A percentile compares a stretch with the other conserved stretches of the same genome.
Evolutionary conservation across 2,888 invertebrate species (phyloP).

Genomic region (Odontocerum albicorne): DNA sequence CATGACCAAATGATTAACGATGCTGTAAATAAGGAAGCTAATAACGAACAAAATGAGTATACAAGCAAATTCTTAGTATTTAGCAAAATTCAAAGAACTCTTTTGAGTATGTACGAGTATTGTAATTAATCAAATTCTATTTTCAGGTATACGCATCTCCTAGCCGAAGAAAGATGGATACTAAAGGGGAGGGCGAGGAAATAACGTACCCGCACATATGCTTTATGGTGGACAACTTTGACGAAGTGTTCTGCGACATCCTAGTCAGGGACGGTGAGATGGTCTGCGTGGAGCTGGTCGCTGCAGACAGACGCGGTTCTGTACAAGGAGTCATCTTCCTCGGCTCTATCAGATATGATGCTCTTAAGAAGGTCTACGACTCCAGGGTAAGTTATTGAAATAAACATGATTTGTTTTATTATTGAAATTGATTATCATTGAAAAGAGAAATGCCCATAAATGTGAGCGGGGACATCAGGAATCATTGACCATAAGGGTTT

Average conservation of each 20-base stretch:
- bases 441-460: too few species aligned
- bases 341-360: slow-evolving; percentile 97
- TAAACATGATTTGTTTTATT: too few species aligned
- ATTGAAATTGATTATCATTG: too few species aligned
- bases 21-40: too few species aligned
- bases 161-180: slow-evolving; percentile 94
- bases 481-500: too few species aligned
- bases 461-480: too few species aligned
- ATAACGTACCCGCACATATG: slow-evolving; percentile 99
- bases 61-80: too few species aligned
- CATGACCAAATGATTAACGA: too few species aligned
- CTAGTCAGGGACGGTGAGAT: slow-evolving; percentile 97
- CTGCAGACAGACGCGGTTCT: slow-evolving; percentile 81
- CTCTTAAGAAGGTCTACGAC: slow-evolving; percentile 95
- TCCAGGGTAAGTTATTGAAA: slow-evolving; percentile 77
- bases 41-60: too few species aligned
- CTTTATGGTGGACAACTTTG: slow-evolving; percentile 99
- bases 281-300: slow-evolving; percentile 97
- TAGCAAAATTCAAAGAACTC: too few species aligned
- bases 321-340: slow-evolving; percentile 95
- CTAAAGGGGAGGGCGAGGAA: slow-evolving; percentile 97
- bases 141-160: slow-evolving; percentile 92
- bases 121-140: too few species aligned
- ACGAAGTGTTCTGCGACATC: slow-evolving; percentile 97
- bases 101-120: too few species aligned